Percentiles rank a stretch among this genome's conserved stretches.
phyloP scores from a whole-genome alignment of 2,888 invertebrate species.

The Bellardia pandia region DNA sequence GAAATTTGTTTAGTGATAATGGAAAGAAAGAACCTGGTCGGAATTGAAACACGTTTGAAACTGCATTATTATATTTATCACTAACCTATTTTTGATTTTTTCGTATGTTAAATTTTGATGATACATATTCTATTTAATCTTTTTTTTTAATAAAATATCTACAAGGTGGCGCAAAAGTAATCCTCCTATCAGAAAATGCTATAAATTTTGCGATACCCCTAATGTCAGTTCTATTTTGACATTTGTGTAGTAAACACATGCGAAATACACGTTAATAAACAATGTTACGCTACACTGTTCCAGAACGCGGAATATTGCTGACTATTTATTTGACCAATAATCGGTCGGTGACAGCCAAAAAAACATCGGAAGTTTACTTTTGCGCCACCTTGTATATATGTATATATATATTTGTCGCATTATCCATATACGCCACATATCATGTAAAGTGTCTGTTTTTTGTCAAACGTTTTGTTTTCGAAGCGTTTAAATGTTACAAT shows the following conservation, averaged over 20 bases:
- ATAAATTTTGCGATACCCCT: too few relatives aligned
- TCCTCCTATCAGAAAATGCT: too few relatives aligned
- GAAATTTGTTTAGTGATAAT: not conserved
- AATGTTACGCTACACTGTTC: too few relatives aligned
- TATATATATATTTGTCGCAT: conserved; percentile 62
- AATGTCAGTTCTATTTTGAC: too few relatives aligned
- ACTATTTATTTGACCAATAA: too few relatives aligned
- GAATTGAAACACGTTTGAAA: conserved; percentile 84
- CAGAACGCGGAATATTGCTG: too few relatives aligned
- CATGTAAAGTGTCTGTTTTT: conserved; percentile 5
- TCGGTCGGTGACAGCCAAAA: too few relatives aligned
- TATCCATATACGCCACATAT: conserved; percentile 31
- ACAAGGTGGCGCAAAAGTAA: too few relatives aligned
- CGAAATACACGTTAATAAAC: too few relatives aligned
- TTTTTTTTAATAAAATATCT: not conserved
- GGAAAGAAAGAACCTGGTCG: conserved; percentile 72
- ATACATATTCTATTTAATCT: not conserved
- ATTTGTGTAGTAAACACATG: too few relatives aligned
- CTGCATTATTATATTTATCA: conserved; percentile 33
- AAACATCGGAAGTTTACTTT: too few relatives aligned
- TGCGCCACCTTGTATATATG: too few relatives aligned
- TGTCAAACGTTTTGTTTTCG: not conserved
- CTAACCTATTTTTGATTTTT: not conserved
- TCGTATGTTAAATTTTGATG: not conserved
- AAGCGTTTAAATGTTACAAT: not conserved